Percentiles rank a stretch among this genome's conserved stretches.
Conservation (phyloP, 2,797 vertebrate genomes). For the Eleutherodactylus coqui region DNA sequence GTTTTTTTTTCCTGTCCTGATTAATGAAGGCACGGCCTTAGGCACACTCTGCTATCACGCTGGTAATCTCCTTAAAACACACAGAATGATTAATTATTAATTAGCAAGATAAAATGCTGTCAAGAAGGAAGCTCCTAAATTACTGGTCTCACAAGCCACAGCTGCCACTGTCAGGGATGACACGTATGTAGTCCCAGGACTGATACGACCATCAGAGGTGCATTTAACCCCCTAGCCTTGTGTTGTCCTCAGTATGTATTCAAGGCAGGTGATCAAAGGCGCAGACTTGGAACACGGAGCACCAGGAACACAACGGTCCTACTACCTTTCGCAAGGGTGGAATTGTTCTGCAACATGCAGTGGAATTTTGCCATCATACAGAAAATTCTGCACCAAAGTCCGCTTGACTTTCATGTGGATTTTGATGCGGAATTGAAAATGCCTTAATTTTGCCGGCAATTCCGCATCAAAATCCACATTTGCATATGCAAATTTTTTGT, state of each 20-base stretch:
- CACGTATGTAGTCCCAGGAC: neutral
- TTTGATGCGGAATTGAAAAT: too few relatives aligned
- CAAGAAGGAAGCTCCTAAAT: slow-evolving; percentile 64
- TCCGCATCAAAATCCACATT: too few relatives aligned
- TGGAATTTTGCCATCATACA: too few relatives aligned
- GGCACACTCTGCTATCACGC: slow-evolving; percentile 73
- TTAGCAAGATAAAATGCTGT: slow-evolving; percentile 74
- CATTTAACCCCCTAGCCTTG: slow-evolving; percentile 29
- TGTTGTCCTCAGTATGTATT: slow-evolving; percentile 19
- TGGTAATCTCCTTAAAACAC: slow-evolving; percentile 75
- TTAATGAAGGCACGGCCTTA: slow-evolving; percentile 73
- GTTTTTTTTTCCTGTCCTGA: slow-evolving; percentile 65
- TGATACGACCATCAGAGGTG: neutral
- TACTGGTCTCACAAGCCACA: slow-evolving; percentile 66
- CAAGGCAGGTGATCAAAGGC: slow-evolving; percentile 33
- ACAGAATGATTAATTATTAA: slow-evolving; percentile 77
- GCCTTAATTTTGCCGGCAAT: too few relatives aligned
- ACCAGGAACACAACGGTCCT: neutral
- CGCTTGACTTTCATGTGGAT: too few relatives aligned
- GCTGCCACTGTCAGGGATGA: neutral
- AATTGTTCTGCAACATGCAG: too few relatives aligned
- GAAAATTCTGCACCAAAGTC: too few relatives aligned
- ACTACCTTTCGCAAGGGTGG: too few relatives aligned
- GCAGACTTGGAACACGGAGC: slow-evolving; percentile 15
- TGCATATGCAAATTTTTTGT: too few relatives aligned